A percentile compares a stretch with the other conserved stretches of the same genome.
Evolutionary conservation across 2,888 invertebrate genomes (phyloP).

Genomic region (Lasioglossum calceatum): DNA sequence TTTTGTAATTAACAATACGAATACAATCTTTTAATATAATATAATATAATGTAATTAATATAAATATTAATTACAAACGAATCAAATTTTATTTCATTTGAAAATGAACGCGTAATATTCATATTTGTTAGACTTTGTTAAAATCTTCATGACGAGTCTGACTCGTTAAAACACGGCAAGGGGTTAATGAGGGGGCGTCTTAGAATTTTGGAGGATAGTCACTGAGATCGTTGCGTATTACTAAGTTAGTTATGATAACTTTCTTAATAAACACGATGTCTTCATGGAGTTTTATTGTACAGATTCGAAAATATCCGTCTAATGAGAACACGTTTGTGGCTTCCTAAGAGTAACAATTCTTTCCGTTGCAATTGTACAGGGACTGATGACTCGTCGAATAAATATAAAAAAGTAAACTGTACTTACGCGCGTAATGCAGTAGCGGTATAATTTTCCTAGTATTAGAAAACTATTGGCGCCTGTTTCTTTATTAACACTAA

Average conservation of each 20-base stretch:
- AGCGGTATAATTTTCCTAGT: background rate
- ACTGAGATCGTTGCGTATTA: too few species aligned
- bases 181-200: too few species aligned
- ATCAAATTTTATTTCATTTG: too few species aligned
- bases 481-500: background rate
- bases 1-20: too few species aligned
- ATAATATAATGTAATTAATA: too few species aligned
- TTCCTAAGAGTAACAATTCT: background rate
- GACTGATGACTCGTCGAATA: background rate
- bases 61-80: too few species aligned
- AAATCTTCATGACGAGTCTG: too few species aligned
- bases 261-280: background rate
- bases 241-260: background rate
- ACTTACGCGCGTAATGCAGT: background rate
- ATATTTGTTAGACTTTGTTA: too few species aligned
- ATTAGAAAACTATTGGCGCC: background rate
- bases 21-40: too few species aligned
- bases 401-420: background rate
- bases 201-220: too few species aligned
- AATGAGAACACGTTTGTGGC: background rate
- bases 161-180: too few species aligned
- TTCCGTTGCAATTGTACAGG: background rate
- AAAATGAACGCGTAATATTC: too few species aligned
- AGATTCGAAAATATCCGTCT: background rate
- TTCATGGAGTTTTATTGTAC: background rate